Conservation (phyloP, 2,113 vertebrate genomes). For the Psettodes erumei region DNA sequence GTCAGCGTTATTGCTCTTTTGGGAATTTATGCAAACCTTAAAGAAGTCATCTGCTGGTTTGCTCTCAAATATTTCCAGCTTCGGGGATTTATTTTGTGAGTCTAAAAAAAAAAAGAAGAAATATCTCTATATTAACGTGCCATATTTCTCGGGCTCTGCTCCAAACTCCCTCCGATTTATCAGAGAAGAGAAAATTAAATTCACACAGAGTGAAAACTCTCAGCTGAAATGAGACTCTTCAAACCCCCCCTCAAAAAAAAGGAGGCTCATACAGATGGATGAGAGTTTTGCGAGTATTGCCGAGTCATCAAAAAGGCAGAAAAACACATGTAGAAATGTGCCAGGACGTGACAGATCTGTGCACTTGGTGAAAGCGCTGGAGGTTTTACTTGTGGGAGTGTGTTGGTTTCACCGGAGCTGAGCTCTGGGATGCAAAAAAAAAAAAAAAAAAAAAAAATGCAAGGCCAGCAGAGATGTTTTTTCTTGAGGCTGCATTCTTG, state of each 20-base stretch:
- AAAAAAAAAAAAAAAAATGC: no score
- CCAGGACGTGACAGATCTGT: slow-evolving; percentile 32
- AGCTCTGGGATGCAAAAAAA: not conserved
- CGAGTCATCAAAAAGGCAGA: slow-evolving; percentile 34
- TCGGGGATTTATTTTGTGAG: not conserved
- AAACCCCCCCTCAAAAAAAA: no score
- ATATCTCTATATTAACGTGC: slow-evolving; percentile 22
- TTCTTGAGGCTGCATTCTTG: not conserved
- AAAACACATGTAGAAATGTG: not conserved
- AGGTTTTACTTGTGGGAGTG: not conserved
- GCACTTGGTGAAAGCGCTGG: not conserved
- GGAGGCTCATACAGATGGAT: slow-evolving; percentile 21
- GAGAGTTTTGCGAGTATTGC: slow-evolving; percentile 8
- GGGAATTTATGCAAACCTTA: slow-evolving; percentile 33
- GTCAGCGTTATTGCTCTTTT: slow-evolving; percentile 40
- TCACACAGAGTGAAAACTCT: slow-evolving; percentile 18
- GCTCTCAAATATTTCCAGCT: slow-evolving; percentile 2
- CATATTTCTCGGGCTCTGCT: slow-evolving; percentile 39
- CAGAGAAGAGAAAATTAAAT: not conserved
- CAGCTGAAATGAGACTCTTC: slow-evolving; percentile 20
- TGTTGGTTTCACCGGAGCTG: slow-evolving; percentile 2
- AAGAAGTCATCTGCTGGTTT: slow-evolving; percentile 20
- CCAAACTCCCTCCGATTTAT: slow-evolving; percentile 43
- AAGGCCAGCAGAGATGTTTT: slow-evolving; percentile 27
- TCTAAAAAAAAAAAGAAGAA: slow-evolving; percentile 7